Evolutionary conservation across 1,140 invertebrate genomes (phyloP).

Genomic region (Bilobella aurantiaca): DNA sequence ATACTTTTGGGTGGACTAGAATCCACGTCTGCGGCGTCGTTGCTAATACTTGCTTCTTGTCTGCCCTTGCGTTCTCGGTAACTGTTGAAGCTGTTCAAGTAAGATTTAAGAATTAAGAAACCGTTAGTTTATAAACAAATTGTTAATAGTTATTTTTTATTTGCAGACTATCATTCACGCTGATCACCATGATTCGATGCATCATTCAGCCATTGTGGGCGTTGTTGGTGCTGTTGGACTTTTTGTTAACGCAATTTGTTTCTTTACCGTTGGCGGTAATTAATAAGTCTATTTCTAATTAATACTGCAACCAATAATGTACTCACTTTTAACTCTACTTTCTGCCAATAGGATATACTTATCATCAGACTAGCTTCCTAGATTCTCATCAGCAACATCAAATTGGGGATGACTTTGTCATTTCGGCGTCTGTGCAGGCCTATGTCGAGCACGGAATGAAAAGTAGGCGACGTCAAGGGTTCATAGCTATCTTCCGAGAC

Average conservation of each 20-base stretch:
- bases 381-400: slow-evolving; percentile 36
- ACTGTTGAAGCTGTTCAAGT: slow-evolving; percentile 65
- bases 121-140: neutral
- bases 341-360: slow-evolving; percentile 49
- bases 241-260: slow-evolving; percentile 57
- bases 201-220: slow-evolving; percentile 49
- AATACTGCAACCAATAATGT: too few relatives aligned
- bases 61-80: slow-evolving; percentile 70
- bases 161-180: slow-evolving; percentile 34
- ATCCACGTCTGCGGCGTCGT: slow-evolving; percentile 68
- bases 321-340: slow-evolving; percentile 2
- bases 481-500: slow-evolving; percentile 47
- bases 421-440: slow-evolving; percentile 29
- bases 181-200: slow-evolving; percentile 54
- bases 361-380: slow-evolving; percentile 62
- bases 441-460: slow-evolving; percentile 39
- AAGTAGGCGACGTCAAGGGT: slow-evolving; percentile 37
- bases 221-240: slow-evolving; percentile 55
- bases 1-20: slow-evolving; percentile 84
- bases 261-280: slow-evolving; percentile 58
- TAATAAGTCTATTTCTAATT: neutral
- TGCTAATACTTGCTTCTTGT: slow-evolving; percentile 73
- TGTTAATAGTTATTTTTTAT: neutral
- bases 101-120: neutral
- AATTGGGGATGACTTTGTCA: slow-evolving; percentile 34